Evolutionary conservation across 2,888 invertebrate species (phyloP), one percentile per base, ranked within the genome.

Genomic region (Mesorhabditis spiculigera): DNA sequence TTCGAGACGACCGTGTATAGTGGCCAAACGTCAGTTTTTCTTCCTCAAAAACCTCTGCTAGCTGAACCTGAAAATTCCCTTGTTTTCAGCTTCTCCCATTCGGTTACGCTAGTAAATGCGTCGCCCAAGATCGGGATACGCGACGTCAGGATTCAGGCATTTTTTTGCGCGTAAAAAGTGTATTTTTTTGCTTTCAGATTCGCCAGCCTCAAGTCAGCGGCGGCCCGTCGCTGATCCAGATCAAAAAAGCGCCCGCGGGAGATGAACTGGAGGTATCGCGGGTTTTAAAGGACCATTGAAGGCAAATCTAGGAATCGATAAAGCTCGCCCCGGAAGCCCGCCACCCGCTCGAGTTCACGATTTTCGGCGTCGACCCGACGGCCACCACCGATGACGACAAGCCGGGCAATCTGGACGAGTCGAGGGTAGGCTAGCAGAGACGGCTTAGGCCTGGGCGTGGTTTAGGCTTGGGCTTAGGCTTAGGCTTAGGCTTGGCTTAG

Each of bases 351-450:
- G 72, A 70, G n/a, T 81, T 85, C 70, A 74, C 75, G 16, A 80
- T 85, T 16, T 85, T 85, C 68, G 85, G 85, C 64, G 81, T 85
- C 44, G 85, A 85, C 73, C 83, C 85, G 65, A 78, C 83, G 1
- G 75, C 81, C 4, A 81, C 82, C 1, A 77, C 82, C 1, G 81
- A 79, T 42, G 82, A 82, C 63, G 76, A 79, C 66, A 72, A 16
- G 28, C 16, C 63, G 41, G n/a, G 16, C 13, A 63, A 28, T n/a
- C 10, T 28, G 28, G 63, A n/a, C 10, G 63, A 16, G 28, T 8
- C 63, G 63, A 63, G n/a, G 63, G 63, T n/a, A 28, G 41, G 63
- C 28, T n/a, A 28, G 28, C 28, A 28, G 28, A 28, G 28, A 28
- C 28, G 28, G 28, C 28, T 28, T 28, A 1, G 28, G 28, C 28